phyloP scores from a whole-genome alignment of 2,113 vertebrate species.

The Tringa solitaria region DNA sequence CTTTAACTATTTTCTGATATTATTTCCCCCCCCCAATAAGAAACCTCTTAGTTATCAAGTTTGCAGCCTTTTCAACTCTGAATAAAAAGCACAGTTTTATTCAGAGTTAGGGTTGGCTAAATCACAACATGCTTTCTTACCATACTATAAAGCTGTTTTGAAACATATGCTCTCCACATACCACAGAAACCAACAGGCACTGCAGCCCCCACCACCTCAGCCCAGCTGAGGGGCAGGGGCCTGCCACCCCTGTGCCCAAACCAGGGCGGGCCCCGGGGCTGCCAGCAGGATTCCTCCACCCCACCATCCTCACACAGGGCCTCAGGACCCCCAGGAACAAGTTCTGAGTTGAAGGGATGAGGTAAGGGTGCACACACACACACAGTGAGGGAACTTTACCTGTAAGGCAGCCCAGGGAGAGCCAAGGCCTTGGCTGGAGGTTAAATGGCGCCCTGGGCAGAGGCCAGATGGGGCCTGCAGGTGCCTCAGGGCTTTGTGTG shows the following conservation, averaged over 20 bases:
- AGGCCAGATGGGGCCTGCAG: background rate
- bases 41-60: background rate
- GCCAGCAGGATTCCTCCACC: accelerated
- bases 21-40: background rate
- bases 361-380: accelerated
- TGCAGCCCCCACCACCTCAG: background rate
- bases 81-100: background rate
- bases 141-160: accelerated
- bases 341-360: background rate
- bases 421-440: background rate
- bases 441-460: accelerated
- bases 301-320: background rate
- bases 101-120: background rate
- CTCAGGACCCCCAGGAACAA: accelerated
- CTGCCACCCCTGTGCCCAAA: background rate
- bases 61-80: background rate
- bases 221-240: accelerated
- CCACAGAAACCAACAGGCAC: accelerated
- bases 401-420: background rate
- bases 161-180: accelerated
- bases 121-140: background rate
- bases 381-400: accelerated
- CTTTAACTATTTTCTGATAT: background rate
- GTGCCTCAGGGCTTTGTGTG: background rate
- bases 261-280: too few relatives aligned